A percentile compares a stretch with the other conserved stretches of the same genome.
phyloP scores from a whole-genome alignment of 2,113 vertebrate species.

The Boleophthalmus pectinirostris region DNA sequence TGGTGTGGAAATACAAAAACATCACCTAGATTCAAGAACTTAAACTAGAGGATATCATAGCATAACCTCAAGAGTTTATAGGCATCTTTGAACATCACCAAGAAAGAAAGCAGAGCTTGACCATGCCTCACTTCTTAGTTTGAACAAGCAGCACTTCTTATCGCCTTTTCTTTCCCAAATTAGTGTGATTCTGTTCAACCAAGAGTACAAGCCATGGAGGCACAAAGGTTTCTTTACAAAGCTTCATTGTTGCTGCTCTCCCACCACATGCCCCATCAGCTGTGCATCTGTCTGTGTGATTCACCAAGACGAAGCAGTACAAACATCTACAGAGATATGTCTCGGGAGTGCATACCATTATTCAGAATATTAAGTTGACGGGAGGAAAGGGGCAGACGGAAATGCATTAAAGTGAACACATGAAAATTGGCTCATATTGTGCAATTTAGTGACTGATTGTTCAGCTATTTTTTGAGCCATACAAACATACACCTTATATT shows the following conservation, averaged over 20 bases:
- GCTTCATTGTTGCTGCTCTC: conserved; percentile 37
- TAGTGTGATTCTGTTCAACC: conserved; percentile 43
- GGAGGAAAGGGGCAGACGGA: conserved; percentile 4
- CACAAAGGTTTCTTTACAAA: conserved; percentile 69
- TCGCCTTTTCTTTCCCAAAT: conserved; percentile 17
- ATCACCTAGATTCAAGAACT: conserved; percentile 33
- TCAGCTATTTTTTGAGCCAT: conserved; percentile 36
- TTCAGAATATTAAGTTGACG: conserved; percentile 30
- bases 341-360: conserved; percentile 42
- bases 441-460: conserved; percentile 64
- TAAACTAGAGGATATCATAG: conserved; percentile 21
- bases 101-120: conserved; percentile 44
- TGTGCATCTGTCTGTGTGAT: conserved; percentile 16
- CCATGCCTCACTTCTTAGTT: conserved; percentile 50
- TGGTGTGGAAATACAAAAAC: conserved; percentile 25
- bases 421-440: conserved; percentile 57
- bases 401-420: conserved; percentile 13
- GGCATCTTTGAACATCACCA: conserved; percentile 41
- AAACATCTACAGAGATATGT: conserved; percentile 36
- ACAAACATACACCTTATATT: conserved; percentile 44
- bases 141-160: conserved; percentile 31
- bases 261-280: conserved; percentile 1
- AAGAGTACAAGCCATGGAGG: conserved; percentile 58
- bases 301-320: conserved; percentile 10
- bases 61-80: conserved; percentile 24